These are phyloP conservation scores for Piaya cayana DNA, from an alignment of 2,113 vertebrate species.

Conservation along the genomic window DNA sequence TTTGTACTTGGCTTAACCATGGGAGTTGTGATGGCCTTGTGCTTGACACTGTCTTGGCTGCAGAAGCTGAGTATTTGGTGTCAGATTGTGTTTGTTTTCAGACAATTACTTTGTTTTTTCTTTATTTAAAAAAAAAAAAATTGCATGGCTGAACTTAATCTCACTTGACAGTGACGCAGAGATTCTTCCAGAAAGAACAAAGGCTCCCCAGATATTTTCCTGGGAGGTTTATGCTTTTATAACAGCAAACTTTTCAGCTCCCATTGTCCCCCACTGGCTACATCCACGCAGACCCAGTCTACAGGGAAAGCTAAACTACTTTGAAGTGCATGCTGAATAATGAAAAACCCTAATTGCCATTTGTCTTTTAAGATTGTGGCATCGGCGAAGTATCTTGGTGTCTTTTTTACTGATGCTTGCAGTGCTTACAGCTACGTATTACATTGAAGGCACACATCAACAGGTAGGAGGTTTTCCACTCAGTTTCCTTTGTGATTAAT, in stretches of 20 bases:
- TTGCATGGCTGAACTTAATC: background rate
- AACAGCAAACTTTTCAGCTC: background rate
- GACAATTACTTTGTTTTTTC: background rate
- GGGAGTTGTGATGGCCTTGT: background rate
- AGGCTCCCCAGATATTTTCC: background rate
- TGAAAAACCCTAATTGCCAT: constrained; percentile 25
- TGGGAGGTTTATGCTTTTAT: background rate
- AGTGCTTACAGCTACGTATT: constrained; percentile 86
- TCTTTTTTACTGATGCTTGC: constrained; percentile 82
- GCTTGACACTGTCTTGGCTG: background rate
- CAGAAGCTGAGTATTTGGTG: background rate
- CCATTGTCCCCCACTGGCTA: background rate
- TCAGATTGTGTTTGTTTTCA: constrained; percentile 12
- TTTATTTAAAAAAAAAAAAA: background rate
- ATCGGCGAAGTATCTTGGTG: constrained; percentile 82
- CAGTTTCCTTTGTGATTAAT: background rate
- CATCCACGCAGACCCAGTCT: background rate
- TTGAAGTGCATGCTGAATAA: background rate
- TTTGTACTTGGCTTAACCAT: background rate
- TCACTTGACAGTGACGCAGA: background rate
- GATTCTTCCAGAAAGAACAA: background rate
- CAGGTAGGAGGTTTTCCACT: constrained; percentile 75
- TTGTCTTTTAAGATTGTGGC: constrained; percentile 87
- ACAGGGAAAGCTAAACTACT: background rate
- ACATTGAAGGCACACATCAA: constrained; percentile 92